Base-by-base conservation (phyloP, 2,113 vertebrate genomes). In the Hippopotamus amphibius region DNA sequence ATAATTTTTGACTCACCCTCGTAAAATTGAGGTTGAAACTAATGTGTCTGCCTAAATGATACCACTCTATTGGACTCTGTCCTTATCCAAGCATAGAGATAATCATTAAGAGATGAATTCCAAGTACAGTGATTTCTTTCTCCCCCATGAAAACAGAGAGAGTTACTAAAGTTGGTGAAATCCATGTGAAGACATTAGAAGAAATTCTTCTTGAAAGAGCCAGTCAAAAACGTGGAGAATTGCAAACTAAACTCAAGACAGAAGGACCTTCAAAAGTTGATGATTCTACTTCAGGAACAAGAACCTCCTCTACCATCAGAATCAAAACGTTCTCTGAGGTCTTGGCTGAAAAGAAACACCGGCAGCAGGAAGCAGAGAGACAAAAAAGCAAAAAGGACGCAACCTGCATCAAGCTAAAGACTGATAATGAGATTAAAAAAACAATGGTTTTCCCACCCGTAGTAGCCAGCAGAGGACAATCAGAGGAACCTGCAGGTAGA, bases 161-260 rank as follows among this genome's bases (percentile, higher is more conserved):
- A 79, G 90, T 94, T 77, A 87, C 98, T 53, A 98, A 98, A 53
- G 74, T 98, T 3, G 98, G 98, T 85, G 98, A 99, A 93, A 99
- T 99, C 53, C 99, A 96, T 0, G 99, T 99, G 94, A 99, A 99
- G 98, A 99, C 99, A 1, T 98, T 99, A 65, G 99, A 99, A 97
- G 99, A 99, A 98, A 99, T 99, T 90, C 99, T 98, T 12, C 98
- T 99, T 65, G 99, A 99, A 97, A 99, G 99, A 96, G 99, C 99
- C 21, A 97, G 37, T 69, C 99, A 98, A 88, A 98, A 98, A 83
- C 98, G 97, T 50, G 98, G 96, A 55, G 98, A 98, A 1, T 41
- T 96, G 53, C 97, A 97, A n/a, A 95, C 74, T 17, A 97, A 97
- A 90, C 80, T 66, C 37, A 95, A 97, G 13, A 63, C 59, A 16